phyloP scores from a whole-genome alignment of 1,140 invertebrate genomes.

The Megalonaias nervosa region DNA sequence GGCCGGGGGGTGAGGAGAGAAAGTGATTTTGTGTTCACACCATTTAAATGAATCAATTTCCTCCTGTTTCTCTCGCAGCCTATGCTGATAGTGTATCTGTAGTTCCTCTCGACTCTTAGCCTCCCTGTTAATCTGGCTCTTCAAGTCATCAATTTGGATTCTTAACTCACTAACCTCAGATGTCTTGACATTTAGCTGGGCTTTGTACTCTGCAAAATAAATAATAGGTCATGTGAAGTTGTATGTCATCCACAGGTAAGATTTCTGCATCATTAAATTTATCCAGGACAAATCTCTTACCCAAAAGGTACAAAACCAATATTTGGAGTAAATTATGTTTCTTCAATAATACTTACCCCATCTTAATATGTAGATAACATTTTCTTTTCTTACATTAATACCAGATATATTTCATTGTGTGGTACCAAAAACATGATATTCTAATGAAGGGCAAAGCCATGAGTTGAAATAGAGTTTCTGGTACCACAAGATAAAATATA shows the following conservation, averaged over 20 bases:
- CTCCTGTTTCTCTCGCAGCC: constrained; percentile 67
- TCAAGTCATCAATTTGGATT: constrained; percentile 66
- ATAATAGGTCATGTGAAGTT: neutral
- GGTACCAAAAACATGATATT: too few relatives aligned
- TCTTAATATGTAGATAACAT: too few relatives aligned
- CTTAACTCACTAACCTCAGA: constrained; percentile 68
- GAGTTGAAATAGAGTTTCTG: too few relatives aligned
- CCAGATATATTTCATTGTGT: too few relatives aligned
- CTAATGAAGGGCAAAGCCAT: too few relatives aligned
- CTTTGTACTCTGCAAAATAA: constrained; percentile 50
- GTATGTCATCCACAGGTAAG: neutral
- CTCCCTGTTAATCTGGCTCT: constrained; percentile 52
- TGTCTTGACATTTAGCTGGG: constrained; percentile 59
- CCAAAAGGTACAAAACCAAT: too few relatives aligned
- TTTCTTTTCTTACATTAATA: too few relatives aligned
- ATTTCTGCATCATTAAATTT: too few relatives aligned
- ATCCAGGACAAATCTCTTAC: too few relatives aligned
- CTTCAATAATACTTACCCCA: too few relatives aligned
- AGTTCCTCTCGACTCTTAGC: constrained; percentile 60
- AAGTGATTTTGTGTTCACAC: constrained; percentile 39
- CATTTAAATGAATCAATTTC: constrained; percentile 67
- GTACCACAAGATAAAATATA: too few relatives aligned
- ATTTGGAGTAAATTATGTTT: too few relatives aligned
- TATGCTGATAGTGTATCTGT: constrained; percentile 66
- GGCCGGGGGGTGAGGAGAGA: neutral